Base-by-base conservation (phyloP, 2,888 invertebrate genomes). In the Tipula confusa region DNA sequence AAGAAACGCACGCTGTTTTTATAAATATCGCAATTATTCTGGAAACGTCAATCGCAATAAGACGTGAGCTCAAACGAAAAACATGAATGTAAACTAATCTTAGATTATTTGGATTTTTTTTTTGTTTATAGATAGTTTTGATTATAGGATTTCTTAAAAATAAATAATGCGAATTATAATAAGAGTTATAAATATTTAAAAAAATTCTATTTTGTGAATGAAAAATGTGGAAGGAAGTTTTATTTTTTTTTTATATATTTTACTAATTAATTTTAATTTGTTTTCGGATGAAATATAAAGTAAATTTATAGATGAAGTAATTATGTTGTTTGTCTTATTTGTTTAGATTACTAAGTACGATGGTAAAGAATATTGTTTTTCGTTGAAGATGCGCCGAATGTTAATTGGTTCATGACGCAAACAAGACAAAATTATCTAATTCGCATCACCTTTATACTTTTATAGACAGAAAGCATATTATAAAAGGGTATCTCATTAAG, bases 191-290 rank as follows among this genome's bases (percentile, higher is more conserved):
- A 24, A 64, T 64, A 64, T 64, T 24, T 24, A 64, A 64, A 64
- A 24, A 24, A 64, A 64, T 24, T 64, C 64, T 24, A 24, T 64
- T 64, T 64, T 64, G 64, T 64, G 64, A 64, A 64, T 64, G 64
- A 64, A 64, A 43, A 64, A 64, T 64, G 64, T 64, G 64, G 64
- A 64, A 64, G 64, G 18, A 64, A 64, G 64, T 64, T 64, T 24
- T 18, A 9, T 18, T 64, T 64, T 64, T 64, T 11, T 64, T 64
- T n/a, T 43, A n/a, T 36, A n/a, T n/a, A 5, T 36, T 11, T 43
- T 43, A 6, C n/a, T 43, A 2, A n/a, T 43, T 43, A 43, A 43
- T 43, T 43, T 43, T 43, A 43, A 43, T 24, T 64, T 64, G 64
- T 24, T 64, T 64, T 64, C 24, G 64, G 24, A 24, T 24, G 18